These are phyloP conservation scores for Ornithoptera priamus DNA, from an alignment of 2,888 invertebrate species.

Conservation along the genomic window DNA sequence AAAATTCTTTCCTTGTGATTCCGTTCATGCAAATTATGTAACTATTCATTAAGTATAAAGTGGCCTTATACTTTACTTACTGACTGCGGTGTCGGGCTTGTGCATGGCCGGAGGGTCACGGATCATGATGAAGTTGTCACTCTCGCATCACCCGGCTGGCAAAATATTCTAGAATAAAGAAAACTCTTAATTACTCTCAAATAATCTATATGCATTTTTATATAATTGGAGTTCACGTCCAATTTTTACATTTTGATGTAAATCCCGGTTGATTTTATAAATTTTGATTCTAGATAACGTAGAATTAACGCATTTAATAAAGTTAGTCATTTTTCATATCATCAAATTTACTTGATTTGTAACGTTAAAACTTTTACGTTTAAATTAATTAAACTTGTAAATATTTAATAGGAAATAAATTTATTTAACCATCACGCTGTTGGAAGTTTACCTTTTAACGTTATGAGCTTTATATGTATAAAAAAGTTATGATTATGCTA, in stretches of 20 bases:
- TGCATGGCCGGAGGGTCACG: conserved; percentile 80
- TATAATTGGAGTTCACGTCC: too few relatives aligned
- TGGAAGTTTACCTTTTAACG: background rate
- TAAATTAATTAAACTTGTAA: too few relatives aligned
- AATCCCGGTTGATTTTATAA: too few relatives aligned
- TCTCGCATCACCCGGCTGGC: conserved; percentile 61
- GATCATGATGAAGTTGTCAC: conserved; percentile 72
- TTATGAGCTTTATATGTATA: background rate
- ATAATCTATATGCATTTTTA: background rate
- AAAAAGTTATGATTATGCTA: background rate
- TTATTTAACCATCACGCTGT: too few relatives aligned
- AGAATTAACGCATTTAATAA: background rate
- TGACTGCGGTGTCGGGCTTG: conserved; percentile 69
- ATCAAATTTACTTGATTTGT: too few relatives aligned
- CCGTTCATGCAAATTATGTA: background rate
- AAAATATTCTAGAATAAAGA: conserved; percentile 58
- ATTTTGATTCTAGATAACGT: too few relatives aligned
- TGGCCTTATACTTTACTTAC: conserved; percentile 51
- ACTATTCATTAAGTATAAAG: background rate
- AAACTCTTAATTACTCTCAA: conserved; percentile 39
- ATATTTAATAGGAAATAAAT: too few relatives aligned
- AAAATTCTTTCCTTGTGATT: background rate
- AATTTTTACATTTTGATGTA: too few relatives aligned
- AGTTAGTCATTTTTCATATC: background rate
- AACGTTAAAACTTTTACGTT: too few relatives aligned